These are phyloP conservation scores for Holcopasites calliopsidis DNA, from an alignment of 1,140 invertebrate genomes.

Conservation along the genomic window DNA sequence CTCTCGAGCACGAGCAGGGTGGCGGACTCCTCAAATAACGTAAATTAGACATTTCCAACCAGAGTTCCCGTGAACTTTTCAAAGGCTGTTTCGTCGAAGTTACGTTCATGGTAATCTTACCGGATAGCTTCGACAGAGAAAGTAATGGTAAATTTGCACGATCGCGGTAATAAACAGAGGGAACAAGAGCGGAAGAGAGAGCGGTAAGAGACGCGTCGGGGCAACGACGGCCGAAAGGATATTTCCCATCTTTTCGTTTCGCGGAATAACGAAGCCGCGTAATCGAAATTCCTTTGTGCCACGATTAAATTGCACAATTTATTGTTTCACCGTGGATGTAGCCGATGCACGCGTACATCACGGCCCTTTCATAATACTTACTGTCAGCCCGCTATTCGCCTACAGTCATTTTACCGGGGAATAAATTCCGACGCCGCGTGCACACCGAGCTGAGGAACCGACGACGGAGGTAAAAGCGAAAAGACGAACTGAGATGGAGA, in stretches of 20 bases:
- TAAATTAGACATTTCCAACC: neutral
- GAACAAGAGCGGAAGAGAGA: neutral
- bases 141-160: neutral
- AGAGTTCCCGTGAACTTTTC: neutral
- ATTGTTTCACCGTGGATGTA: slow-evolving; percentile 15
- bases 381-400: neutral
- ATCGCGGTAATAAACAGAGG: slow-evolving; percentile 13
- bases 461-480: neutral
- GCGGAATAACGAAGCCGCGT: neutral
- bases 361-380: slow-evolving; percentile 32
- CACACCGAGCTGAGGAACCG: slow-evolving; percentile 7
- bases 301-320: slow-evolving; percentile 34
- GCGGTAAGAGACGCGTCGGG: neutral
- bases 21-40: neutral
- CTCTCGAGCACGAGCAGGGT: neutral
- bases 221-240: neutral
- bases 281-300: slow-evolving; percentile 24
- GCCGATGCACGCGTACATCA: slow-evolving; percentile 23
- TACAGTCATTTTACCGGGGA: slow-evolving; percentile 15
- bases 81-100: neutral
- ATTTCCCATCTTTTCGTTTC: neutral
- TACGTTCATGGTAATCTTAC: neutral
- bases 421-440: slow-evolving; percentile 45
- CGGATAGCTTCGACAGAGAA: neutral
- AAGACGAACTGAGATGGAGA: neutral